These are phyloP conservation scores for Cosmia pyralina DNA, from an alignment of 2,888 invertebrate species.

Conservation along the genomic window DNA sequence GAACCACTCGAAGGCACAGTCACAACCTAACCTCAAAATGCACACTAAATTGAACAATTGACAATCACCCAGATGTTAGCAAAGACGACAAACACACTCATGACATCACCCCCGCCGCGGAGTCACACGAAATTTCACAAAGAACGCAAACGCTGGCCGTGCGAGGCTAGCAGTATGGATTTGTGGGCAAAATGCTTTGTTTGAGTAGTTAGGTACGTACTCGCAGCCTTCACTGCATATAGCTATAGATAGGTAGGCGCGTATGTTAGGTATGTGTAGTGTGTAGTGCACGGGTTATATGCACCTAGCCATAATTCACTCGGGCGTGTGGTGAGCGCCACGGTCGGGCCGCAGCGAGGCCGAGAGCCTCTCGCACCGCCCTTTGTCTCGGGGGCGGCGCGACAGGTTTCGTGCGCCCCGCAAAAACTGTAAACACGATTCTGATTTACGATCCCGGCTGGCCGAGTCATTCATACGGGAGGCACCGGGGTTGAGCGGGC, in stretches of 20 bases:
- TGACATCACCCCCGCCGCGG: conserved; percentile 80
- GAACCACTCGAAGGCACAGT: conserved; percentile 72
- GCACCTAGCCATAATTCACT: conserved; percentile 85
- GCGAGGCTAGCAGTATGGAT: conserved; percentile 80
- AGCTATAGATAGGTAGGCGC: conserved; percentile 81
- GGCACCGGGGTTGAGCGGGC: conserved; percentile 73
- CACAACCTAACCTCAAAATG: conserved; percentile 88
- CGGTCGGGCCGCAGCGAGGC: conserved; percentile 73
- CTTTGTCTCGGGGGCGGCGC: conserved; percentile 84
- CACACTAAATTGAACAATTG: conserved; percentile 81
- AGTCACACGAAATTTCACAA: conserved; percentile 78
- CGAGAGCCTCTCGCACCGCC: conserved; percentile 78
- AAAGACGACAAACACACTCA: conserved; percentile 74
- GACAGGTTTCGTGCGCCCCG: conserved; percentile 81
- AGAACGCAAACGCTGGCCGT: conserved; percentile 79
- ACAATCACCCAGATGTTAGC: conserved; percentile 86
- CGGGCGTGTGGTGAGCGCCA: conserved; percentile 75
- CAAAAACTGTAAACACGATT: conserved; percentile 89
- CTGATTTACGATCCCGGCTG: conserved; percentile 83
- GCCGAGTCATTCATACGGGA: conserved; percentile 79
- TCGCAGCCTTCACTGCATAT: conserved; percentile 87
- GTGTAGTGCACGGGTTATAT: conserved; percentile 80
- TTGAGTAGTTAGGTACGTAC: conserved; percentile 86
- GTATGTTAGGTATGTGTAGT: conserved; percentile 78
- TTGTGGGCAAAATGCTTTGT: conserved; percentile 89